Evolutionary conservation across 2,888 invertebrate genomes (phyloP).

Genomic region (Ferrisia virgata): DNA sequence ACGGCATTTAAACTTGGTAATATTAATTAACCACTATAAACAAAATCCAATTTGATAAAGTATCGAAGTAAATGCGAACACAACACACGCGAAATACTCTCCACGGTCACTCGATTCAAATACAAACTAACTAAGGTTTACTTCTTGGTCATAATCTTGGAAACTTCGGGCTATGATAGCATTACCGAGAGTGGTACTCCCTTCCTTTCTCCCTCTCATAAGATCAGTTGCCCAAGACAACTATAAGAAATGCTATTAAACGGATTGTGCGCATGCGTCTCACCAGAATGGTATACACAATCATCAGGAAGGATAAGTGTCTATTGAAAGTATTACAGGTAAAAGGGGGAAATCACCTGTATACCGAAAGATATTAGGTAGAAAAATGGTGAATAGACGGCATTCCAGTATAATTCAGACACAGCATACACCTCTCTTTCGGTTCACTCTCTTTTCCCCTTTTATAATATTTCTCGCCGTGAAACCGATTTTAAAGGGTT

Average conservation of each 20-base stretch:
- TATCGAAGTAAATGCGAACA: not conserved
- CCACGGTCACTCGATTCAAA: not conserved
- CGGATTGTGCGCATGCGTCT: not conserved
- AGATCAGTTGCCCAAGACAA: conserved; percentile 20
- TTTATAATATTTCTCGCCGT: not conserved
- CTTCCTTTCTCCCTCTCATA: not conserved
- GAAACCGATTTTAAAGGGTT: conserved; percentile 20
- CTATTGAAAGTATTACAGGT: conserved; percentile 29
- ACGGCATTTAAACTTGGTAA: not conserved
- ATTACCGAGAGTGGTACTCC: not conserved
- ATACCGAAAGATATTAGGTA: conserved; percentile 25
- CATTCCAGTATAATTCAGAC: conserved; percentile 21
- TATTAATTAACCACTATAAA: not conserved
- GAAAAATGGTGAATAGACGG: conserved; percentile 19
- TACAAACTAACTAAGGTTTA: not conserved
- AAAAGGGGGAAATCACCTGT: conserved; percentile 31
- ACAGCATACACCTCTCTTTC: not conserved
- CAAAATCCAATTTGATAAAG: not conserved
- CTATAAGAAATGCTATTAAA: not conserved
- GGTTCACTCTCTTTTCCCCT: not conserved
- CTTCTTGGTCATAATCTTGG: conserved; percentile 20
- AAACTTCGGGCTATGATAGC: not conserved
- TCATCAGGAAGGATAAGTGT: conserved; percentile 20
- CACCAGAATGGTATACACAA: conserved; percentile 11
- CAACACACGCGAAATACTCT: not conserved